Percentiles rank a stretch among this genome's conserved stretches.
phyloP scores from a whole-genome alignment of 2,113 vertebrate genomes.

The Ceyx melanurus region DNA sequence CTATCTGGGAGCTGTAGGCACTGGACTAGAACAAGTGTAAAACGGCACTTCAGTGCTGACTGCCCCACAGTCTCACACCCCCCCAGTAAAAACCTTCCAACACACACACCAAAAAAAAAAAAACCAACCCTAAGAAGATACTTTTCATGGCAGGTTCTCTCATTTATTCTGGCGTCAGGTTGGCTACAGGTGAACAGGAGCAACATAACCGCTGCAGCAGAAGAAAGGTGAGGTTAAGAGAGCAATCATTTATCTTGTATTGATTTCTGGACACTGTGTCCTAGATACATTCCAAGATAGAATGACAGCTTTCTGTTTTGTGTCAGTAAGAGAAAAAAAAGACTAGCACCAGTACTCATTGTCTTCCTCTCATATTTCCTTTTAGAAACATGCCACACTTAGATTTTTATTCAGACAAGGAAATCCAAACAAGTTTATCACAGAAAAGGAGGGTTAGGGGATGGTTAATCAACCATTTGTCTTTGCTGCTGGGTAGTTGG shows the following conservation, averaged over 20 bases:
- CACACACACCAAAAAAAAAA: not conserved
- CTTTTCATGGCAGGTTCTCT: conserved; percentile 72
- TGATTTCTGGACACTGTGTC: conserved; percentile 82
- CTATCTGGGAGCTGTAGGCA: conserved; percentile 74
- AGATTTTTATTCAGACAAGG: conserved; percentile 68
- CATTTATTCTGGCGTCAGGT: conserved; percentile 79
- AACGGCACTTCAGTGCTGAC: conserved; percentile 43
- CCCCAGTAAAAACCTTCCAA: conserved; percentile 6
- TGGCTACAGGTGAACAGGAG: conserved; percentile 80
- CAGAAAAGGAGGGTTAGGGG: conserved; percentile 58
- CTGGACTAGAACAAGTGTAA: conserved; percentile 72
- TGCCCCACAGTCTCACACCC: not conserved
- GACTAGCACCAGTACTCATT: conserved; percentile 40
- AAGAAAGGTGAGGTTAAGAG: conserved; percentile 76
- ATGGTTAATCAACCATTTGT: conserved; percentile 76
- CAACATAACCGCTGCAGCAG: conserved; percentile 49
- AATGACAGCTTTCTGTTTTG: conserved; percentile 73
- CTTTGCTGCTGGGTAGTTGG: conserved; percentile 62
- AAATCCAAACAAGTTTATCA: conserved; percentile 79
- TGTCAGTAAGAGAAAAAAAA: conserved; percentile 64
- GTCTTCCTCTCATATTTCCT: conserved; percentile 78
- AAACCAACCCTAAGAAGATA: conserved; percentile 35
- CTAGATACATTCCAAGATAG: conserved; percentile 78
- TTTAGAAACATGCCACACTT: conserved; percentile 68
- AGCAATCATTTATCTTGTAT: conserved; percentile 81